Evolutionary conservation across 2,797 vertebrate species (phyloP).

Genomic region (Sebastes melanostomus): DNA sequence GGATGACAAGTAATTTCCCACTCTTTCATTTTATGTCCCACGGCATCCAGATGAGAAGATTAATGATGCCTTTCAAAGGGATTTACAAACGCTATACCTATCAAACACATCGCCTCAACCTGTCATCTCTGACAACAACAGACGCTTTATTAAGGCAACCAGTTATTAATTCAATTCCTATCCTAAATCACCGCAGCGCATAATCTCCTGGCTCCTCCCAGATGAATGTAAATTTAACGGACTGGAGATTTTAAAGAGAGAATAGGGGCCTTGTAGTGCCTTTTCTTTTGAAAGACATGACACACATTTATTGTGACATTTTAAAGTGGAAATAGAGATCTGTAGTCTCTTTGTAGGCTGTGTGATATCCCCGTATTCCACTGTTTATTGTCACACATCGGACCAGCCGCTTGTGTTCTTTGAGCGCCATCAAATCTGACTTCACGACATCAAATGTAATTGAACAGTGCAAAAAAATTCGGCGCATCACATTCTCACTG

Average conservation of each 20-base stretch:
- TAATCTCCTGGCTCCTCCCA: slow-evolving; percentile 51
- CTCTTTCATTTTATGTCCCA: slow-evolving; percentile 74
- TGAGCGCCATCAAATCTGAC: slow-evolving; percentile 61
- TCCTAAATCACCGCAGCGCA: slow-evolving; percentile 46
- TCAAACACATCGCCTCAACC: slow-evolving; percentile 69
- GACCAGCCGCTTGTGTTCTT: slow-evolving; percentile 31
- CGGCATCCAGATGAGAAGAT: slow-evolving; percentile 77
- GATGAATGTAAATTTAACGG: slow-evolving; percentile 45
- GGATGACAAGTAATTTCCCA: slow-evolving; percentile 76
- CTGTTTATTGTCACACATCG: slow-evolving; percentile 48
- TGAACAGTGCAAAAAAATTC: slow-evolving; percentile 46
- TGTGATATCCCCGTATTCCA: slow-evolving; percentile 36
- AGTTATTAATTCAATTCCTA: slow-evolving; percentile 59
- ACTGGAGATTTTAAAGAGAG: slow-evolving; percentile 24
- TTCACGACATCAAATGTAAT: slow-evolving; percentile 61
- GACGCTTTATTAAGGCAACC: slow-evolving; percentile 61
- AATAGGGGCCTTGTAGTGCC: slow-evolving; percentile 5
- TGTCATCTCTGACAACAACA: slow-evolving; percentile 72
- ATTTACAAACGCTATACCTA: slow-evolving; percentile 71
- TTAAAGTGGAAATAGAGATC: slow-evolving; percentile 37
- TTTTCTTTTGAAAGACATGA: slow-evolving; percentile 26
- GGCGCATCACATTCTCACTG: slow-evolving; percentile 54
- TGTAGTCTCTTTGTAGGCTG: slow-evolving; percentile 24
- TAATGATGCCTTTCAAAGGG: slow-evolving; percentile 76
- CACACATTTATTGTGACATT: slow-evolving; percentile 46